Conservation (phyloP, 2,113 vertebrate species). For the Piaya cayana region DNA sequence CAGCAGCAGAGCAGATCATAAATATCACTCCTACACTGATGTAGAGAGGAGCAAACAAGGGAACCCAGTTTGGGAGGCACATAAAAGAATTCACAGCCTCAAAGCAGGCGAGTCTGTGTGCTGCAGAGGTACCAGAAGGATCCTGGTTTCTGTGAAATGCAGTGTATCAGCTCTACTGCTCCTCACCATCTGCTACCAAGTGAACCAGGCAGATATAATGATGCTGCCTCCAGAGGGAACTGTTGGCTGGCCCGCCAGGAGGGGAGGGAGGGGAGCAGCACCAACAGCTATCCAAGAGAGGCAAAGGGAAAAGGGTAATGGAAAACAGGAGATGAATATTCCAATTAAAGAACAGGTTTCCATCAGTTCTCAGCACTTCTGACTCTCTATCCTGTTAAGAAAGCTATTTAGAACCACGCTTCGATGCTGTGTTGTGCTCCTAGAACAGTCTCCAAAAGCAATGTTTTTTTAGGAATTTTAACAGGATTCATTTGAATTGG, state of each 20-base stretch:
- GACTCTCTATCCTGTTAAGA: conserved; percentile 18
- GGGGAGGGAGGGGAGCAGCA: conserved; percentile 57
- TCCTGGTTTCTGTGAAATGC: conserved; percentile 70
- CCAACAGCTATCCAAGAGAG: conserved; percentile 62
- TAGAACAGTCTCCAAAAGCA: conserved; percentile 14
- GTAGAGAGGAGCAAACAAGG: conserved; percentile 24
- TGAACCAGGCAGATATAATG: conserved; percentile 69
- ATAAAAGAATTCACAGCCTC: conserved; percentile 56
- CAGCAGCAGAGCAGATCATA: conserved; percentile 26
- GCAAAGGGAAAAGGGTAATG: conserved; percentile 62
- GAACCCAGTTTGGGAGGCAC: conserved; percentile 46
- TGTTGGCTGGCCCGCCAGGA: conserved; percentile 69
- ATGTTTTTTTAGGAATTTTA: conserved; percentile 35
- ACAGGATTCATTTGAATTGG: conserved; percentile 57
- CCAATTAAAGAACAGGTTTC: conserved; percentile 62
- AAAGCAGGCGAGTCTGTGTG: conserved; percentile 49
- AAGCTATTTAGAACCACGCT: conserved; percentile 9
- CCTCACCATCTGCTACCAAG: conserved; percentile 70
- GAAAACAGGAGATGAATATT: conserved; percentile 59
- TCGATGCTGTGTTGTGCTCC: conserved; percentile 20
- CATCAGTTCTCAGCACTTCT: conserved; percentile 29
- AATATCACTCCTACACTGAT: background rate
- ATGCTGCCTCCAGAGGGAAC: conserved; percentile 72
- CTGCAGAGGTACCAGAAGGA: conserved; percentile 70
- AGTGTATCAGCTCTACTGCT: conserved; percentile 72